Base-by-base conservation (phyloP, 2,888 invertebrate species). In the Apotomis capreana region DNA sequence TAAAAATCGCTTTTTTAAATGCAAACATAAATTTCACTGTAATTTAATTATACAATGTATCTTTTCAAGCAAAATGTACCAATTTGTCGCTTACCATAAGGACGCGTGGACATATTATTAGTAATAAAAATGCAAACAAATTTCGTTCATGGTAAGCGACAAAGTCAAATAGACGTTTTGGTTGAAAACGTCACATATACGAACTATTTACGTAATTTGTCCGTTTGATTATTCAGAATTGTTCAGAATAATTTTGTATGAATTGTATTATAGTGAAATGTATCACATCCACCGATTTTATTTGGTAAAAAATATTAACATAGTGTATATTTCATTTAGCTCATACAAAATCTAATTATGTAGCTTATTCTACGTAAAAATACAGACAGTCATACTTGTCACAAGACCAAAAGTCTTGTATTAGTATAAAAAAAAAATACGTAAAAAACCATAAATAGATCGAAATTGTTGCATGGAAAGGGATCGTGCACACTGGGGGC, bases 331-430 rank as follows among this genome's bases (percentile, higher is more conserved):
- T 90, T 89, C 70, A 79, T 87, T 88, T 90, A 89, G 87, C 84
- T 87, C 88, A 91, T 92, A 92, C 87, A 92, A 91, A 92, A 91
- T 89, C 90, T 91, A 91, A 84, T 86, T 86, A 87, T 83, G 86
- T 83, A 84, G 79, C 86, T 86, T 89, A 86, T 49, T 76, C 82
- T 85, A 86, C 81, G 85, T 85, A 85, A 79, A 75, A 78, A 83
- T 83, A 86, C 79, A 83, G 85, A 89, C 88, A 89, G 88, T 89
- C 89, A 84, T 81, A 84, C 79, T 77, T 77, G 79, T 80, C 80
- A 81, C 75, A 75, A 78, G 75, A 78, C 76, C 77, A 76, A 79
- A 78, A 74, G 79, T 82, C 84, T 80, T 77, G 81, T 79, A 60
- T 69, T 68, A 58, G 61, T 72, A 70, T 73, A n/a, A n/a, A n/a